Evolutionary conservation across 2,888 invertebrate genomes (phyloP).

Genomic region (Arrhopalites spinosus): DNA sequence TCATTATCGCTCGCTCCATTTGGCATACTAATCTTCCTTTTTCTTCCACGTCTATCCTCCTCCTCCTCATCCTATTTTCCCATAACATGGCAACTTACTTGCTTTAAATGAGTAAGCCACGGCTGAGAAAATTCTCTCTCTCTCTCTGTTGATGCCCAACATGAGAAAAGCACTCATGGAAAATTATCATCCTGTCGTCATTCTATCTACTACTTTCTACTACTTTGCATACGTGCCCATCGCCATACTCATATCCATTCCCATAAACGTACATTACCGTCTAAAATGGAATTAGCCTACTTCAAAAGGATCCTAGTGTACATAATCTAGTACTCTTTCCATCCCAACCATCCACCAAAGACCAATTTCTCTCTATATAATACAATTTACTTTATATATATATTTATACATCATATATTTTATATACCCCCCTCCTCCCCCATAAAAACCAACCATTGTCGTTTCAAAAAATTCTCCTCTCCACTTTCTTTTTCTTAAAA

Average conservation of each 20-base stretch:
- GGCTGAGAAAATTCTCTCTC: neutral
- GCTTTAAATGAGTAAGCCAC: neutral
- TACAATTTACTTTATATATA: too few relatives aligned
- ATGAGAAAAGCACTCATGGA: conserved; percentile 11
- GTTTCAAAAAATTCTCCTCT: neutral
- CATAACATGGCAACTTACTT: neutral
- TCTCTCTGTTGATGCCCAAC: neutral
- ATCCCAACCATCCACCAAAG: conserved; percentile 13
- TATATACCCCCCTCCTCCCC: conserved; percentile 11
- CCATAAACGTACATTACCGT: conserved; percentile 56
- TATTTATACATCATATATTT: neutral
- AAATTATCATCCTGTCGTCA: conserved; percentile 18
- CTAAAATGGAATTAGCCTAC: conserved; percentile 55
- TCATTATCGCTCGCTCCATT: conserved; percentile 50
- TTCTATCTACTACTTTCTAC: conserved; percentile 31
- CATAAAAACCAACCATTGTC: conserved; percentile 14
- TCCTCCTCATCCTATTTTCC: conserved; percentile 24
- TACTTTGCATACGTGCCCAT: conserved; percentile 36
- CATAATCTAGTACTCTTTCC: conserved; percentile 22
- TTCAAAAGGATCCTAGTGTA: conserved; percentile 27
- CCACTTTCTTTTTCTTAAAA: too few relatives aligned
- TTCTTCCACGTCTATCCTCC: conserved; percentile 11
- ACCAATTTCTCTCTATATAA: too few relatives aligned
- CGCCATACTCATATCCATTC: conserved; percentile 48
- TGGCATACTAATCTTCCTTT: conserved; percentile 41